Conservation (phyloP, 2,797 vertebrate species). For the Cottoperca gobio region DNA sequence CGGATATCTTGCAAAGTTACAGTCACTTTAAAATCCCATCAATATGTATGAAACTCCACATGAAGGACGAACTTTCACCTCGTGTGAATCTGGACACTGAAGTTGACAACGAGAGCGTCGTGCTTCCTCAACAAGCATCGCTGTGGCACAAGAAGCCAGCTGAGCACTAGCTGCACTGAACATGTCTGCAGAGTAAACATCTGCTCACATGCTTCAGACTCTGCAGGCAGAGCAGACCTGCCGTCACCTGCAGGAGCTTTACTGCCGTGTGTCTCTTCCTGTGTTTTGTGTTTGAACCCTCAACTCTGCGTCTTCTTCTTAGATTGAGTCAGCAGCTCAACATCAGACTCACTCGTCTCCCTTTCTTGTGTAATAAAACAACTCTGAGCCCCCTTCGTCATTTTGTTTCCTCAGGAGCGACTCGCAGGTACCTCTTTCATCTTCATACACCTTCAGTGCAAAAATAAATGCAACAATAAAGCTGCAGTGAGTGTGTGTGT, state of each 20-base stretch:
- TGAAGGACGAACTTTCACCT: no score
- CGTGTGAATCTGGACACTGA: neutral
- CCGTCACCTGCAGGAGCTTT: no score
- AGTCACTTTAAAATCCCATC: neutral
- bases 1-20: neutral
- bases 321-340: neutral
- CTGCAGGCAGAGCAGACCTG: neutral
- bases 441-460: neutral
- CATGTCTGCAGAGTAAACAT: slow-evolving; percentile 34
- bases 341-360: neutral
- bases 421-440: slow-evolving; percentile 23
- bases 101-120: neutral
- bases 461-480: slow-evolving; percentile 23
- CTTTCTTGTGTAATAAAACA: no score
- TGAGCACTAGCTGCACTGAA: no score
- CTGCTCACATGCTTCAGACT: neutral
- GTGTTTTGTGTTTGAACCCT: neutral
- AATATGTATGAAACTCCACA: neutral
- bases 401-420: neutral
- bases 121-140: neutral
- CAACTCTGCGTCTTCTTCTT: neutral
- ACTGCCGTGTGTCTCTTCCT: no score
- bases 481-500: neutral
- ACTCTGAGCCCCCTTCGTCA: no score
- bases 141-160: neutral